A percentile compares a stretch with the other conserved stretches of the same genome.
Conservation (phyloP, 1,140 invertebrate genomes). For the Drosophila prosaltans region DNA sequence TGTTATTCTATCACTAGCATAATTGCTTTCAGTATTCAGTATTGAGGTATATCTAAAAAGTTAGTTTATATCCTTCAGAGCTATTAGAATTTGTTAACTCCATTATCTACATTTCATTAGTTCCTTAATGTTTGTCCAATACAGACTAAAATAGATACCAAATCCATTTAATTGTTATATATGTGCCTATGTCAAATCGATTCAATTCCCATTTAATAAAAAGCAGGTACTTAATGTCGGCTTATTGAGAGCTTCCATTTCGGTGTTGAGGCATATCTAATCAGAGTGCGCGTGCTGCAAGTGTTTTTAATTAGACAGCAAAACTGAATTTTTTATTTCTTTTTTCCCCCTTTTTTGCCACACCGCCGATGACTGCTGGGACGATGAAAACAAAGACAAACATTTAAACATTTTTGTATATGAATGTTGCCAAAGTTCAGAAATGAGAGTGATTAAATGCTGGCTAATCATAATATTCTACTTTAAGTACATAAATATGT, state of each 20-base stretch:
- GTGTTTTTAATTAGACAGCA: constrained; percentile 20
- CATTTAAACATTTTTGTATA: constrained; percentile 6
- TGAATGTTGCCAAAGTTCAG: background rate
- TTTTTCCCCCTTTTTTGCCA: constrained; percentile 9
- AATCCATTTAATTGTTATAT: constrained; percentile 8
- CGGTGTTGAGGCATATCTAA: constrained; percentile 30
- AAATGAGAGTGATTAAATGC: constrained; percentile 10
- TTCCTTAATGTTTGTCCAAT: too few relatives aligned
- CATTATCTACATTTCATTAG: too few relatives aligned
- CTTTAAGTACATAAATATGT: background rate
- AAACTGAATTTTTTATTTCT: constrained; percentile 11
- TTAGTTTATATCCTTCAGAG: too few relatives aligned
- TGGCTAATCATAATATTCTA: constrained; percentile 29
- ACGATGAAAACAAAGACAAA: background rate
- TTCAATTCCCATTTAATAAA: constrained; percentile 25
- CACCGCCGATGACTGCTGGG: background rate
- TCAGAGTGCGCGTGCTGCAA: constrained; percentile 21
- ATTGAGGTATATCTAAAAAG: too few relatives aligned
- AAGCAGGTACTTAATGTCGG: constrained; percentile 23
- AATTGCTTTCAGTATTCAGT: too few relatives aligned
- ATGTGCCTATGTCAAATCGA: constrained; percentile 7
- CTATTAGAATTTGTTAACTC: too few relatives aligned
- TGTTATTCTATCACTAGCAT: too few relatives aligned
- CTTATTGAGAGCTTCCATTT: constrained; percentile 19
- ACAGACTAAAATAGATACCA: background rate